phyloP scores from a whole-genome alignment of 2,113 vertebrate species.

The Physeter macrocephalus region DNA sequence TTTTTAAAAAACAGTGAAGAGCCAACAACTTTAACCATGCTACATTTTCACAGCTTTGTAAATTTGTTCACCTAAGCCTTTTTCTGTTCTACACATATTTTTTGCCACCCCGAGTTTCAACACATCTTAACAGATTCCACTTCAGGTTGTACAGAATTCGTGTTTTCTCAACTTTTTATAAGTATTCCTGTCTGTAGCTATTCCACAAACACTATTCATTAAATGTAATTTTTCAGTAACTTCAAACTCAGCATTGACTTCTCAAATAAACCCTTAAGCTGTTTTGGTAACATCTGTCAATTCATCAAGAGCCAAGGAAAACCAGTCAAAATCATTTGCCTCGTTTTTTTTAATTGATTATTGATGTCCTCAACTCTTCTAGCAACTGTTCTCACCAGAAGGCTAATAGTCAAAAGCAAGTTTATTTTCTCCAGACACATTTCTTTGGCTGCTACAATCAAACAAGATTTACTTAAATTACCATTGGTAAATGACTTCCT shows the following conservation, averaged over 20 bases:
- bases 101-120: neutral
- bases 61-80: neutral
- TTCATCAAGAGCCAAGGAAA: slow-evolving; percentile 51
- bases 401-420: slow-evolving; percentile 42
- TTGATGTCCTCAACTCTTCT: slow-evolving; percentile 3
- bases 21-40: neutral
- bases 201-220: neutral
- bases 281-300: slow-evolving; percentile 8
- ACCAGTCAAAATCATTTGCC: slow-evolving; percentile 6
- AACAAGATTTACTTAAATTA: neutral
- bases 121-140: neutral
- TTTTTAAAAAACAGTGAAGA: neutral
- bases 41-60: neutral
- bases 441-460: neutral
- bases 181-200: neutral
- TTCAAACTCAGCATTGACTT: neutral
- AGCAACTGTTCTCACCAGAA: slow-evolving; percentile 29
- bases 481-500: neutral
- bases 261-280: neutral
- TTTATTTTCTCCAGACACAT: slow-evolving; percentile 51
- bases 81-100: neutral
- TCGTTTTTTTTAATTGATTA: slow-evolving; percentile 47
- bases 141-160: neutral
- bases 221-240: slow-evolving; percentile 17
- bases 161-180: neutral